Percentiles rank a stretch among this genome's conserved stretches.
phyloP scores from a whole-genome alignment of 2,797 vertebrate genomes.

The Euthynnus affinis region DNA sequence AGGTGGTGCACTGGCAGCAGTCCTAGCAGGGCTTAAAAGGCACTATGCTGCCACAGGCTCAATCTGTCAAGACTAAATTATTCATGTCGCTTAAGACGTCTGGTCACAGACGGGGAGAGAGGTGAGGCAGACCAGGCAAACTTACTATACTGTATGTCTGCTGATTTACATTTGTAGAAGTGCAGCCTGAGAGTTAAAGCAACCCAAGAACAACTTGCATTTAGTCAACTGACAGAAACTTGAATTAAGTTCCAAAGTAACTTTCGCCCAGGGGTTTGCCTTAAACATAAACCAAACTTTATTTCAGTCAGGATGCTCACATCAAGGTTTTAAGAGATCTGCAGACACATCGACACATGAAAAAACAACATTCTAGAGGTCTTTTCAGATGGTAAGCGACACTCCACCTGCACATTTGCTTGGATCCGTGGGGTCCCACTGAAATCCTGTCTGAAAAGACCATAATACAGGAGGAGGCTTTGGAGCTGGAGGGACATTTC shows the following conservation, averaged over 20 bases:
- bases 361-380: too few species aligned
- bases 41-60: conserved; percentile 63
- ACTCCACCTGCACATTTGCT: too few species aligned
- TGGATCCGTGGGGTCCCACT: too few species aligned
- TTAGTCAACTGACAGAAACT: not conserved
- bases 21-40: conserved; percentile 38
- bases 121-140: conserved; percentile 17
- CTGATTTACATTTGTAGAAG: conserved; percentile 7
- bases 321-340: too few species aligned
- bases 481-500: too few species aligned
- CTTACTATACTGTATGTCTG: not conserved
- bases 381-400: too few species aligned
- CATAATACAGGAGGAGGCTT: too few species aligned
- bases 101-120: conserved; percentile 44
- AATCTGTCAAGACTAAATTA: conserved; percentile 76
- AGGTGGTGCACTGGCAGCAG: conserved; percentile 17
- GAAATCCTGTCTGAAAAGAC: too few species aligned
- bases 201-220: not conserved
- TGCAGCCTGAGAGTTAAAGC: not conserved
- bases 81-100: conserved; percentile 73
- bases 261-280: too few species aligned
- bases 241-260: not conserved
- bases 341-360: too few species aligned
- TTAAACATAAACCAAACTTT: too few species aligned
- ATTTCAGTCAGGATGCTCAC: too few species aligned